A percentile compares a stretch with the other conserved stretches of the same genome.
Evolutionary conservation across 2,797 vertebrate genomes (phyloP).

Genomic region (Hyperoplus lanceolatus): DNA sequence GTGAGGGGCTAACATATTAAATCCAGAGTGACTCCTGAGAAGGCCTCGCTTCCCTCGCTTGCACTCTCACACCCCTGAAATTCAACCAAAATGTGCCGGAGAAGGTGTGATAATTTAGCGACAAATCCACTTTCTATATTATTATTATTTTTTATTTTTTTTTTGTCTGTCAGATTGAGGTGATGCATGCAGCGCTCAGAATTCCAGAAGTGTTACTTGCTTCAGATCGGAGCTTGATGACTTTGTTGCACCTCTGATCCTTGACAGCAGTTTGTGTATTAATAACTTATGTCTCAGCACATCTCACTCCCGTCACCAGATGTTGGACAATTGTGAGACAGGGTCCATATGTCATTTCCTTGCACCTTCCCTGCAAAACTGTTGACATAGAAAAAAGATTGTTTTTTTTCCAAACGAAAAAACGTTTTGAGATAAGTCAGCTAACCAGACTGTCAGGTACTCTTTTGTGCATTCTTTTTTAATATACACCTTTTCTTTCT

Average conservation of each 20-base stretch:
- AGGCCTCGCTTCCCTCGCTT: background rate
- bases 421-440: background rate
- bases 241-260: slow-evolving; percentile 22
- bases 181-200: slow-evolving; percentile 17
- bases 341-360: slow-evolving; percentile 7
- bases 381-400: background rate
- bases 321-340: background rate
- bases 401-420: too few relatives aligned
- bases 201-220: slow-evolving; percentile 27
- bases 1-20: slow-evolving; percentile 20
- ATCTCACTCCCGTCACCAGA: background rate
- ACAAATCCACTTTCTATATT: slow-evolving; percentile 1
- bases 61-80: background rate
- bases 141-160: background rate
- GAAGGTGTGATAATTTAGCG: slow-evolving; percentile 1
- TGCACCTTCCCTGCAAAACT: background rate
- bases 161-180: slow-evolving; percentile 14
- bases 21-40: slow-evolving; percentile 9
- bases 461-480: background rate
- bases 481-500: too few relatives aligned
- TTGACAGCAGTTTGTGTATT: background rate
- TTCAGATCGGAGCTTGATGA: slow-evolving; percentile 31
- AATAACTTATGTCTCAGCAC: slow-evolving; percentile 9
- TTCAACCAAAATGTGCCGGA: slow-evolving; percentile 19
- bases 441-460: too few relatives aligned